Conservation (phyloP, 1,140 invertebrate genomes). For the Achroia grisella region DNA sequence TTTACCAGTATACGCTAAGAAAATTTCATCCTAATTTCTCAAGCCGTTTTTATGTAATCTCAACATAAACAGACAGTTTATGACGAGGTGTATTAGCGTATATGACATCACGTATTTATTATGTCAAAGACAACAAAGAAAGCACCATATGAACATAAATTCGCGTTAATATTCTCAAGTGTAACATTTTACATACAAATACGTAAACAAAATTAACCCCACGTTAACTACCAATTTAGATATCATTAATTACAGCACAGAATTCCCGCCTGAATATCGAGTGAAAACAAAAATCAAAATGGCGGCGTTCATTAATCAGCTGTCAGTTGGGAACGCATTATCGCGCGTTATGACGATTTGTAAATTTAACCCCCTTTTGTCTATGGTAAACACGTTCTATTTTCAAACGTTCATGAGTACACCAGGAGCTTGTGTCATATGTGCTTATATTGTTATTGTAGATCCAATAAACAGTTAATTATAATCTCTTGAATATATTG, state of each 20-base stretch:
- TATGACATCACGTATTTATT: no score
- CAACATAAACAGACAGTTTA: no score
- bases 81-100: no score
- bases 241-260: constrained; percentile 9
- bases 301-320: constrained; percentile 37
- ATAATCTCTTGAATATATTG: no score
- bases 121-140: no score
- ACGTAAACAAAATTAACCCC: neutral
- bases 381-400: constrained; percentile 34
- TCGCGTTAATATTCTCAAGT: no score
- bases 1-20: no score
- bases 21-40: no score
- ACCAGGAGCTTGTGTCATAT: neutral
- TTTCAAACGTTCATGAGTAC: constrained; percentile 18
- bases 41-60: no score
- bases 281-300: constrained; percentile 25
- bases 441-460: no score
- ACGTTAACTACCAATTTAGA: constrained; percentile 5
- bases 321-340: constrained; percentile 34
- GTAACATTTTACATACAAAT: no score
- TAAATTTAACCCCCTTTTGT: constrained; percentile 32
- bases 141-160: neutral
- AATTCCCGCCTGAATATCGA: constrained; percentile 8
- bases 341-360: constrained; percentile 48
- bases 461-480: no score